phyloP scores from a whole-genome alignment of 2,113 vertebrate species.

The Strix aluco region DNA sequence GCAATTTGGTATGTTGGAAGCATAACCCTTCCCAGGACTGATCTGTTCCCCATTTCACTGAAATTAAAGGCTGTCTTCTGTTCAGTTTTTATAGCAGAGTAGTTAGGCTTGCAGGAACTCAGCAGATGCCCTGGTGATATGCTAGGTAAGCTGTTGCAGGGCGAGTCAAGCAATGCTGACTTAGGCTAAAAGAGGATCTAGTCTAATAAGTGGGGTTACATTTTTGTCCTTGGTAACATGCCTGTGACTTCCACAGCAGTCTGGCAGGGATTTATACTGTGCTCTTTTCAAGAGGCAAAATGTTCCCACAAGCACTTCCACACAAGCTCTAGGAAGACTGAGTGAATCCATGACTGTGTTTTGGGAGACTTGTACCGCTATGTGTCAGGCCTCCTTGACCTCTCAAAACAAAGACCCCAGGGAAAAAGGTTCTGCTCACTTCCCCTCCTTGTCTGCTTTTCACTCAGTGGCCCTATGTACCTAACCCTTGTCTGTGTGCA shows the following conservation, averaged over 20 bases:
- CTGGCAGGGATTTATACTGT: not conserved
- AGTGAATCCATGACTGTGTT: not conserved
- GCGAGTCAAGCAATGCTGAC: not conserved
- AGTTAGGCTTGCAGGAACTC: not conserved
- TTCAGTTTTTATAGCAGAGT: not conserved
- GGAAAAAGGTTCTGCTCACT: not conserved
- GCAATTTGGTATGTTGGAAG: not conserved
- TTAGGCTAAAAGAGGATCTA: not conserved
- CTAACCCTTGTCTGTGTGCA: not conserved
- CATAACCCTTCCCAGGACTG: not conserved
- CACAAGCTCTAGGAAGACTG: not conserved
- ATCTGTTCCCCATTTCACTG: not conserved
- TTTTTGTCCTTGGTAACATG: not conserved
- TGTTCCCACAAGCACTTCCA: not conserved
- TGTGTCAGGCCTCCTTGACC: not conserved
- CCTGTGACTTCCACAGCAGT: not conserved
- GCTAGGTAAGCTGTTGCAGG: not conserved
- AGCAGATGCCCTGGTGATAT: not conserved
- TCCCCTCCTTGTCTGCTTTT: not conserved
- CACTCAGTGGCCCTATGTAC: not conserved
- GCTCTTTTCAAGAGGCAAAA: not conserved
- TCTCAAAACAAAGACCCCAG: not conserved
- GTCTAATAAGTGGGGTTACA: not conserved
- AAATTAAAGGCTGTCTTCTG: not conserved
- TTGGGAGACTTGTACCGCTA: not conserved